Evolutionary conservation across 2,797 vertebrate species (phyloP).

Genomic region (Mallotus villosus): DNA sequence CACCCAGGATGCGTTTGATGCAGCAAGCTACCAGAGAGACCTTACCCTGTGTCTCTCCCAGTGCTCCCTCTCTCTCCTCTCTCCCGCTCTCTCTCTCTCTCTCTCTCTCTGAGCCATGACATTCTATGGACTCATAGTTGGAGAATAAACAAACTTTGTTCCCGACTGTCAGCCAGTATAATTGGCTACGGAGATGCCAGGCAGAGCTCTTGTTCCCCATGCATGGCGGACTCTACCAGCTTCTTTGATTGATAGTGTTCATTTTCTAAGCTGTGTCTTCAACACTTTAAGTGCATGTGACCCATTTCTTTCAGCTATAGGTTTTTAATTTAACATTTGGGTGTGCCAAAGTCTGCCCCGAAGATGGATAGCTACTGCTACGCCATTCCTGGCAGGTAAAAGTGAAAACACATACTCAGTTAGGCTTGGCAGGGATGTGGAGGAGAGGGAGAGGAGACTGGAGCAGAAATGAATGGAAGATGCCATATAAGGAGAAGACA

Average conservation of each 20-base stretch:
- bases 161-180: slow-evolving; percentile 29
- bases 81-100: too few relatives aligned
- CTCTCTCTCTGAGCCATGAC: slow-evolving; percentile 7
- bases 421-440: slow-evolving; percentile 1
- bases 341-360: slow-evolving; percentile 44
- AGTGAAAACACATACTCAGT: slow-evolving; percentile 31
- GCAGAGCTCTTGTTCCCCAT: slow-evolving; percentile 22
- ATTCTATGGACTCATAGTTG: slow-evolving; percentile 4
- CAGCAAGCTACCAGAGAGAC: too few relatives aligned
- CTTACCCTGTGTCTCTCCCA: too few relatives aligned
- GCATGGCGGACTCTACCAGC: slow-evolving; percentile 16
- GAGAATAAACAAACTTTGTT: slow-evolving; percentile 20
- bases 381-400: slow-evolving; percentile 63
- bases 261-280: slow-evolving; percentile 68
- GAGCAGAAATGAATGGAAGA: slow-evolving; percentile 35
- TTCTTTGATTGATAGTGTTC: slow-evolving; percentile 72
- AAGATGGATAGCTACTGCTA: slow-evolving; percentile 70
- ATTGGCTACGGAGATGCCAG: slow-evolving; percentile 45
- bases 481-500: slow-evolving; percentile 56
- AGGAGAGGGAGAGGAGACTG: neutral
- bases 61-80: too few relatives aligned
- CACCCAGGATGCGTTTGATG: too few relatives aligned
- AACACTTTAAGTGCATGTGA: slow-evolving; percentile 60
- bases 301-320: slow-evolving; percentile 58
- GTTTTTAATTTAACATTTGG: slow-evolving; percentile 73